Evolutionary conservation across 2,797 vertebrate genomes (phyloP), one percentile per base, ranked within the genome.

Genomic region (Lepidocolaptes lacrymiger): DNA sequence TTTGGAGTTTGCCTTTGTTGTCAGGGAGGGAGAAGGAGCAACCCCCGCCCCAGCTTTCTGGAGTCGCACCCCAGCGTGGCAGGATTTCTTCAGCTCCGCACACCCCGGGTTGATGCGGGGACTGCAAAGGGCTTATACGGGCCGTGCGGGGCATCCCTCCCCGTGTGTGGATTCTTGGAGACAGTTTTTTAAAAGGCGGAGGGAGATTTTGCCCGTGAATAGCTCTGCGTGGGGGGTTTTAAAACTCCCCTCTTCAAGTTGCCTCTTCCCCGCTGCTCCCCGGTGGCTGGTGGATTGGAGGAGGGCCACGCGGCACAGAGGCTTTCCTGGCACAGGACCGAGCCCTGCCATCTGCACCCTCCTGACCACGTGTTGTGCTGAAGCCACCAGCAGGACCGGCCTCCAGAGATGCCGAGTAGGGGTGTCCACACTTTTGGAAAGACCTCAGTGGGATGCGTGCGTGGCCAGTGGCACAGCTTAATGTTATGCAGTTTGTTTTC

Each of bases 341-440:
- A 96, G 91, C 37, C 12, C 87, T 90, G 90, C 93, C 72, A 69
- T 97, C 96, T 93, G 62, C 85, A 69, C 96, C n/a, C 96, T 80
- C 21, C 69, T 62, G 80, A 96, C 97, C 97, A 97, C 88, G 93
- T 97, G 97, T 94, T 97, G 83, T 6, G 92, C 94, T 58, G 58
- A 56, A 92, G 92, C 93, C 97, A 79, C 83, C 73, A 91, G 96
- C 93, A 16, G 95, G 89, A 87, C 72, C 3, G 21, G 94, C 94
- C 93, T 83, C 78, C 76, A 79, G 72, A 95, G 89, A 88, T 36
- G 22, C 94, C 46, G 85, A 48, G 94, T 20, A 68, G 49, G 82
- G 72, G 67, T 34, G 6, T 28, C 83, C 75, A 18, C 44, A 1
- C 80, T 59, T n/a, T n/a, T 36, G 19, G 36, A 28, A 17, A 51